phyloP scores from a whole-genome alignment of 2,888 invertebrate genomes.

The Harpagoxenus sublaevis region DNA sequence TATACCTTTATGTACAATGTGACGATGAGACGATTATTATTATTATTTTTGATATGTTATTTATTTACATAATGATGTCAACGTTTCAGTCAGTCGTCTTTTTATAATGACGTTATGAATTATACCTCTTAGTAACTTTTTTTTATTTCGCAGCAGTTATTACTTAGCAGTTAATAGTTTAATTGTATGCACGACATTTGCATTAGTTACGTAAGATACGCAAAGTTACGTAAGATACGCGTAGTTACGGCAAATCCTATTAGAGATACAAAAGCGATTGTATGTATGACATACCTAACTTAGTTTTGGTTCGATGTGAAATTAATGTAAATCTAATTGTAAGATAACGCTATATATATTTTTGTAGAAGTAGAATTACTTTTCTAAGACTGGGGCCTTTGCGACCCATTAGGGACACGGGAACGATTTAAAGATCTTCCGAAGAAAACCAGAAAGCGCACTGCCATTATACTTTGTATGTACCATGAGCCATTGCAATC shows the following conservation, averaged over 20 bases:
- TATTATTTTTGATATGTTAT: conserved; percentile 58
- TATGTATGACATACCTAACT: background rate
- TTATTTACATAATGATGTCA: conserved; percentile 47
- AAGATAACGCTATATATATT: conserved; percentile 29
- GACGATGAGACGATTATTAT: conserved; percentile 18
- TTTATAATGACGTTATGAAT: conserved; percentile 15
- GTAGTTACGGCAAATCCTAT: conserved; percentile 15
- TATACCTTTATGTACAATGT: conserved; percentile 23
- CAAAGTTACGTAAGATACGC: background rate
- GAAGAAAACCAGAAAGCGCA: conserved; percentile 80
- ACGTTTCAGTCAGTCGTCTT: conserved; percentile 37
- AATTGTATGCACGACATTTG: conserved; percentile 27
- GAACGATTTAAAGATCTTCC: conserved; percentile 74
- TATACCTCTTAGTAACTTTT: background rate
- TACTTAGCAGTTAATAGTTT: background rate
- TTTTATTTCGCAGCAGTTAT: conserved; percentile 32
- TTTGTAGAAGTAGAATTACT: conserved; percentile 64
- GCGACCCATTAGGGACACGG: conserved; percentile 73
- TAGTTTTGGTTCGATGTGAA: conserved; percentile 17
- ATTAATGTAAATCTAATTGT: conserved; percentile 2
- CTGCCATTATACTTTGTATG: conserved; percentile 79
- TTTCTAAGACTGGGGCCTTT: conserved; percentile 80
- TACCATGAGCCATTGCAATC: conserved; percentile 55
- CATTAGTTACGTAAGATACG: background rate
- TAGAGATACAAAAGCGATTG: conserved; percentile 1